Evolutionary conservation across 2,113 vertebrate species (phyloP).

Genomic region (Aix galericulata): DNA sequence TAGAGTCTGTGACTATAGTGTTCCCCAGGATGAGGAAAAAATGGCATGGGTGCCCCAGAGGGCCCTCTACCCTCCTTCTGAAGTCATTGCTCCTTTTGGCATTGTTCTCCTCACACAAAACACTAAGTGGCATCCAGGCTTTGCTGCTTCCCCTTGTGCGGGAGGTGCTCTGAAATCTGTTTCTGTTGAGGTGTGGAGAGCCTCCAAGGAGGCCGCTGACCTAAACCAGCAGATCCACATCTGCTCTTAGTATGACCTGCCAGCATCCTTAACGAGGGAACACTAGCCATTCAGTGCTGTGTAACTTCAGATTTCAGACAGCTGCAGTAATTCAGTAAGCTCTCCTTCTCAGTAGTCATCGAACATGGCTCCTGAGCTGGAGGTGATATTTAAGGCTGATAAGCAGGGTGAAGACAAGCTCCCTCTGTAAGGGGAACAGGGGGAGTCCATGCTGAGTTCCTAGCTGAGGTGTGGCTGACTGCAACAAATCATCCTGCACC

Average conservation of each 20-base stretch:
- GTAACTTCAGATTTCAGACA: neutral
- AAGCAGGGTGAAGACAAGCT: neutral
- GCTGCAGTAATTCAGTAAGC: neutral
- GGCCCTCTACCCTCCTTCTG: neutral
- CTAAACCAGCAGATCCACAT: neutral
- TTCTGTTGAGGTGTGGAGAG: neutral
- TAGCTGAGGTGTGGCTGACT: neutral
- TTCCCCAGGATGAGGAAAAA: neutral
- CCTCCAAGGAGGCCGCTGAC: neutral
- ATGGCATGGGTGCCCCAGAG: neutral
- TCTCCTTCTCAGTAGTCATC: rapidly evolving
- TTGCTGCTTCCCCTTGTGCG: neutral
- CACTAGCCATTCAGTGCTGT: neutral
- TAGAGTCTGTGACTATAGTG: neutral
- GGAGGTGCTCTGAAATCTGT: neutral
- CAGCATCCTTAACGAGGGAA: neutral
- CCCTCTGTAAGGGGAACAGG: neutral
- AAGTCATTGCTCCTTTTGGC: neutral
- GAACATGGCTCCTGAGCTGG: neutral
- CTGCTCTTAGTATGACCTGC: neutral
- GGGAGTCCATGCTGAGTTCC: neutral
- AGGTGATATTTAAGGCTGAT: neutral
- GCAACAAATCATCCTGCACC: neutral
- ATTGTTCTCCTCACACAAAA: neutral
- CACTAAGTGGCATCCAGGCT: neutral